Evolutionary conservation across 2,888 invertebrate genomes (phyloP).

Genomic region (Hypena proboscidalis): DNA sequence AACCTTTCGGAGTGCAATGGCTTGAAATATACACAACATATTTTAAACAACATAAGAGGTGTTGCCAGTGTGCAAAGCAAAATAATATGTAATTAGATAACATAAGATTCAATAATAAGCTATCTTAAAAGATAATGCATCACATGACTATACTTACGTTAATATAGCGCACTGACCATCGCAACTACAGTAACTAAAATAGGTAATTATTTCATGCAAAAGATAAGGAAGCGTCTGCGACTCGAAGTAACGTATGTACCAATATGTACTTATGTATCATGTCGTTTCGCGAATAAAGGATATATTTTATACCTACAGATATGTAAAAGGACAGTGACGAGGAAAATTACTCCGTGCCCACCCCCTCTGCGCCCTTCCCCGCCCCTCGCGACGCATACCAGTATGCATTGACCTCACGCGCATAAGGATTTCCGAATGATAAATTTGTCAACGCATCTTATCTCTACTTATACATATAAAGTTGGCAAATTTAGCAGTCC

Average conservation of each 20-base stretch:
- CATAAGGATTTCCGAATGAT: slow-evolving; percentile 37
- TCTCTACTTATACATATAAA: slow-evolving; percentile 3
- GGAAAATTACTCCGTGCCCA: slow-evolving; percentile 49
- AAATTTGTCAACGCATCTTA: slow-evolving; percentile 23
- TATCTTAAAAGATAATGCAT: slow-evolving; percentile 16
- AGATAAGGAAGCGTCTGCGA: slow-evolving; percentile 22
- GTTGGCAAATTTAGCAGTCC: slow-evolving; percentile 12
- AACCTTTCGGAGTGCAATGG: too few relatives aligned
- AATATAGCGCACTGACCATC: slow-evolving; percentile 31
- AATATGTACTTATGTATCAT: slow-evolving; percentile 2
- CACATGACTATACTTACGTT: slow-evolving; percentile 8
- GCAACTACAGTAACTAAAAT: slow-evolving; percentile 27
- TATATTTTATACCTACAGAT: slow-evolving; percentile 19
- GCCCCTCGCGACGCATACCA: slow-evolving; percentile 25
- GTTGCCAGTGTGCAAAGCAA: too few relatives aligned
- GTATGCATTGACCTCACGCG: slow-evolving; percentile 34
- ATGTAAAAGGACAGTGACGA: slow-evolving; percentile 47
- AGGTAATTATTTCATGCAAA: slow-evolving; percentile 18
- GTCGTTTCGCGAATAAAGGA: slow-evolving; percentile 19
- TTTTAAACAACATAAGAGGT: too few relatives aligned
- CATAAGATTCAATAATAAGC: background rate
- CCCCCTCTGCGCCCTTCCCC: slow-evolving; percentile 25
- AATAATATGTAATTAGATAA: too few relatives aligned
- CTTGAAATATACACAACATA: too few relatives aligned
- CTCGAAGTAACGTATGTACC: slow-evolving; percentile 4